Evolutionary conservation across 1,140 invertebrate species (phyloP).

Genomic region (Wiebesia pumilae): DNA sequence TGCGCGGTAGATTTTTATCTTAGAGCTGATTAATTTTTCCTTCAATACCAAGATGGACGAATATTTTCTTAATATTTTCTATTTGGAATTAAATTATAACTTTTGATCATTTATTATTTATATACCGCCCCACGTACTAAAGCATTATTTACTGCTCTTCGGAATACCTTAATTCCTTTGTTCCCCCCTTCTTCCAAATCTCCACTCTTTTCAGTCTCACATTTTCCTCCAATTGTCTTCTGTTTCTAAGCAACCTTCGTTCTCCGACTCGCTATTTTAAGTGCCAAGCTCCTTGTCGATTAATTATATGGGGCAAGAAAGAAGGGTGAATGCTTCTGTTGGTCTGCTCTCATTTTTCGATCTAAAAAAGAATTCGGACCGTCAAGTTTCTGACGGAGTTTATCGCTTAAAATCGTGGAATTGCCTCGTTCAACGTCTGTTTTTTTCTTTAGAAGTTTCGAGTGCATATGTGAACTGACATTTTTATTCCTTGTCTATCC

Average conservation of each 20-base stretch:
- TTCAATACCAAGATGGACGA: too few species aligned
- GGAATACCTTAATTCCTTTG: too few species aligned
- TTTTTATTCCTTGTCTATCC: neutral
- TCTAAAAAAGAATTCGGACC: neutral
- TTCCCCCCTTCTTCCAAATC: neutral
- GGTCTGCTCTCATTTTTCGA: neutral
- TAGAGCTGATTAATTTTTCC: too few species aligned
- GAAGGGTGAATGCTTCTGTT: neutral
- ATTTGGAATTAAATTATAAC: too few species aligned
- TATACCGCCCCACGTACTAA: too few species aligned
- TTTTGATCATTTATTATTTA: too few species aligned
- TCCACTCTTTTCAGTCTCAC: neutral
- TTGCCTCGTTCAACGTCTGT: neutral
- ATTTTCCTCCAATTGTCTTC: neutral
- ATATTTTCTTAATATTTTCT: too few species aligned
- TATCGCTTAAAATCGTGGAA: neutral
- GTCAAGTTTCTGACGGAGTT: neutral
- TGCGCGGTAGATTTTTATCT: too few species aligned
- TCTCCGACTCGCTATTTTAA: neutral
- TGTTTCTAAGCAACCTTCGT: neutral
- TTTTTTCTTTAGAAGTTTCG: neutral
- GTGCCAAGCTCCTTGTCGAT: neutral
- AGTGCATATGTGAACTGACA: neutral
- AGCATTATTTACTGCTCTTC: too few species aligned
- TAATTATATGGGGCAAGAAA: neutral